phyloP scores from a whole-genome alignment of 1,140 invertebrate genomes.

The Drosophila cardini region DNA sequence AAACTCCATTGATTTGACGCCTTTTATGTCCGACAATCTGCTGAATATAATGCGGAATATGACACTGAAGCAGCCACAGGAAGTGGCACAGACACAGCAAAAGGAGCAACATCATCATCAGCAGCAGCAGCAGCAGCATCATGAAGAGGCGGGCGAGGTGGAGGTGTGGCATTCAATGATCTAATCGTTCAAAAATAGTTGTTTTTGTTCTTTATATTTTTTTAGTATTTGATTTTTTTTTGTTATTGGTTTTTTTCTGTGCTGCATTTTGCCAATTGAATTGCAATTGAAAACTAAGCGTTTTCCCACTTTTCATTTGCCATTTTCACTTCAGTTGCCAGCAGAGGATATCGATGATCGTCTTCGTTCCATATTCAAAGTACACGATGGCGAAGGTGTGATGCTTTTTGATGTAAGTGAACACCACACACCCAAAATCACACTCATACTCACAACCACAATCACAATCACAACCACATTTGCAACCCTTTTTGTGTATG shows the following conservation, averaged over 20 bases:
- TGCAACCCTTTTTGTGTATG: not conserved
- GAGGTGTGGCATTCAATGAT: conserved; percentile 53
- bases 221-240: conserved; percentile 35
- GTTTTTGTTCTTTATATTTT: conserved; percentile 3
- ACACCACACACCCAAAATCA: conserved; percentile 23
- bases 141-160: conserved; percentile 19
- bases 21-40: conserved; percentile 55
- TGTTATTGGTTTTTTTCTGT: conserved; percentile 24
- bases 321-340: conserved; percentile 55
- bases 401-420: conserved; percentile 74
- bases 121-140: conserved; percentile 9
- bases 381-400: conserved; percentile 57
- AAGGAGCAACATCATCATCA: not conserved
- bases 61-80: conserved; percentile 27
- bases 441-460: conserved; percentile 27
- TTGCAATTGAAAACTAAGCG: conserved; percentile 55
- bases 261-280: not conserved
- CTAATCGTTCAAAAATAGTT: not conserved
- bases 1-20: conserved; percentile 26
- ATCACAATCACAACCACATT: not conserved
- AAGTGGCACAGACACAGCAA: conserved; percentile 9
- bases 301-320: conserved; percentile 52
- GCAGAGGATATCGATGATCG: conserved; percentile 51
- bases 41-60: conserved; percentile 43
- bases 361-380: conserved; percentile 54